Base-by-base conservation (phyloP, 2,797 vertebrate genomes). In the Sebastes baramenuke region DNA sequence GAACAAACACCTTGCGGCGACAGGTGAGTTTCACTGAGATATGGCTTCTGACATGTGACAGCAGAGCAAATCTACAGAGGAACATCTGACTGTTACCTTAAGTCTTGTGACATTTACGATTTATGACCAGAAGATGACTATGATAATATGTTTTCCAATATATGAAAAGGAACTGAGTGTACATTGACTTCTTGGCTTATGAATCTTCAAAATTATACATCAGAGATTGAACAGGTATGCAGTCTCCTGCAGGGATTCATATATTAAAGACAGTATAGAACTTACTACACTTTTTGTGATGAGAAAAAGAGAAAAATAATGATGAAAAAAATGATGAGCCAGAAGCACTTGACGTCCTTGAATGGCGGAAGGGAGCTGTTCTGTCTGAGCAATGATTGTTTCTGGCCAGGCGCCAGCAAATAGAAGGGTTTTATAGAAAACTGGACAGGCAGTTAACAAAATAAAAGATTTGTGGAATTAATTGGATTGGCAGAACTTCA, bases 401-500 rank as follows among this genome's bases (percentile, higher is more conserved):
- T 78, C 62, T 88, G 89, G 90, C 42, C 24, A 2, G 16, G 67
- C 14, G 82, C 87, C 89, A 89, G 69, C 16, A n/a, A 75, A 38
- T 10, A 64, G 2, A 76, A 60, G 58, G 38, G 60, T 79, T 84
- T 88, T 68, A 78, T 20, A 72, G 27, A 80, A 72, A 83, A 82
- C 67, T 62, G 67, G 70, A 83, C 84, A 16, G 64, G 46, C 66
- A n/a, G 65, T 76, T 82, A 61, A 81, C 69, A 59, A 82, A 84
- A 75, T 74, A 64, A 88, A 84, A 74, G 82, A 89, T 90, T 87
- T 80, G 66, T 77, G 79, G 73, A 84, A 88, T 88, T 92, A 90
- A 91, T 88, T 89, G 87, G 79, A 77, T 87, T 90, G 87, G 87
- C 88, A 88, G 67, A 81, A 80, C 68, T 86, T 92, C 88, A 91